Base-by-base conservation (phyloP, 2,113 vertebrate genomes). In the Austrofundulus limnaeus region DNA sequence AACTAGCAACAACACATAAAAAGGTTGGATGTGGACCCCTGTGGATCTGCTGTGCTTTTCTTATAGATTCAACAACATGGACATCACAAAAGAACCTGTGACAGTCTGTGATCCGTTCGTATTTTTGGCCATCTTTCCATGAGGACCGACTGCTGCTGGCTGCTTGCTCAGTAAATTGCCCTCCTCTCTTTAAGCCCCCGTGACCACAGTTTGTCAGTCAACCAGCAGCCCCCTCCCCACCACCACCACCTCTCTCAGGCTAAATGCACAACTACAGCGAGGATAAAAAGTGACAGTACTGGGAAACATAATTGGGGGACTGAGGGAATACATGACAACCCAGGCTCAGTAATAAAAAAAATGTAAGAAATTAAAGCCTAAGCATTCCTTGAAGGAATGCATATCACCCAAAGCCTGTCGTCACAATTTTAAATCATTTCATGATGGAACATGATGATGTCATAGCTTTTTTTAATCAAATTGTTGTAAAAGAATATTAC, bases 281-380 rank as follows among this genome's bases (percentile, higher is more conserved):
- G 59, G 70, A 83, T 77, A 45, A 85, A 58, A 74, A 62, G 76
- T 76, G 82, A 80, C 78, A 64, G 16, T 34, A 73, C 70, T 69
- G 64, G 61, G 39, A 77, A 42, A 42, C 55, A 46, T 74, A 76
- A 84, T 75, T 80, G 73, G 61, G 46, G 17, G 53, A 53, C 14
- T 42, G 41, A 45, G 48, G 58, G 31, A 52, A 63, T 2, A 2
- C 41, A 56, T 13, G 48, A 65, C 66, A 70, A 49, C 66, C 73
- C 66, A 61, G 45, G 34, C 56, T 77, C 28, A 62, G 38, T 34
- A 42, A 54, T n/a, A 74, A 54, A 15, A 63, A 21, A 79, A 48
- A 50, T 5, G 52, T 65, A 53, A 48, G 6, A 49, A 24, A 41
- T 70, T 54, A 51, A n/a, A 25, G 20, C 31, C 31, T 10, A 9